A percentile compares a stretch with the other conserved stretches of the same genome.
phyloP scores from a whole-genome alignment of 2,888 invertebrate genomes.

The Lasioglossum calceatum region DNA sequence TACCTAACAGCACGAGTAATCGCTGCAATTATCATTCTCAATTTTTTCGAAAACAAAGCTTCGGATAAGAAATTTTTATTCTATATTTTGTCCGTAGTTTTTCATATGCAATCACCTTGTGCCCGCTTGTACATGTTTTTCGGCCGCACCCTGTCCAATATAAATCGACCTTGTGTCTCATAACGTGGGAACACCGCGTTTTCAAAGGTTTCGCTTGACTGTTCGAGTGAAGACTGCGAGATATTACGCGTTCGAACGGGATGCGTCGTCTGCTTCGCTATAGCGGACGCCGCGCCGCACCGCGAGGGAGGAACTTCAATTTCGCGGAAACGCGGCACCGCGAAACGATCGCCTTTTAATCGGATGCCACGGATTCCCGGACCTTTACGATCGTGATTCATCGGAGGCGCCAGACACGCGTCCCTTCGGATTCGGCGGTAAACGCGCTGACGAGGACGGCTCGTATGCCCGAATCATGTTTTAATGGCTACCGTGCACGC shows the following conservation, averaged over 20 bases:
- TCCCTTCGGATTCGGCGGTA: conserved; percentile 37
- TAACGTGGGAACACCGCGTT: conserved; percentile 8
- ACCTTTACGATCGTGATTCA: conserved; percentile 71
- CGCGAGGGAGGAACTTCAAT: conserved; percentile 53
- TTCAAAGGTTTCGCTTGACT: not conserved
- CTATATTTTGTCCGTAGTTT: no score
- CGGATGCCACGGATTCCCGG: conserved; percentile 46
- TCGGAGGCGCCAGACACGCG: conserved; percentile 56
- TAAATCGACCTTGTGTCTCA: not conserved
- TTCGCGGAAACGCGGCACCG: conserved; percentile 41
- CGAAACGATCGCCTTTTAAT: conserved; percentile 51
- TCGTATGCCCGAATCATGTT: not conserved
- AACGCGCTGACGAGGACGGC: conserved; percentile 23
- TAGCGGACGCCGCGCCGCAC: not conserved
- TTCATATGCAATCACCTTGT: no score
- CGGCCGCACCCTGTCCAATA: no score
- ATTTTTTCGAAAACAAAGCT: no score
- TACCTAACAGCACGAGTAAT: no score
- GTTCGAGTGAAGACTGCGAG: not conserved
- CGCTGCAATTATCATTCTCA: no score
- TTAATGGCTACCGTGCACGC: not conserved
- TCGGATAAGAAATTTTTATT: no score
- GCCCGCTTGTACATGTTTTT: no score
- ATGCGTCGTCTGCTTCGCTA: conserved; percentile 18
- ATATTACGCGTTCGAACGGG: conserved; percentile 18